These are phyloP conservation scores for Melanocharis versteri DNA, from an alignment of 2,113 vertebrate species.

Conservation along the genomic window DNA sequence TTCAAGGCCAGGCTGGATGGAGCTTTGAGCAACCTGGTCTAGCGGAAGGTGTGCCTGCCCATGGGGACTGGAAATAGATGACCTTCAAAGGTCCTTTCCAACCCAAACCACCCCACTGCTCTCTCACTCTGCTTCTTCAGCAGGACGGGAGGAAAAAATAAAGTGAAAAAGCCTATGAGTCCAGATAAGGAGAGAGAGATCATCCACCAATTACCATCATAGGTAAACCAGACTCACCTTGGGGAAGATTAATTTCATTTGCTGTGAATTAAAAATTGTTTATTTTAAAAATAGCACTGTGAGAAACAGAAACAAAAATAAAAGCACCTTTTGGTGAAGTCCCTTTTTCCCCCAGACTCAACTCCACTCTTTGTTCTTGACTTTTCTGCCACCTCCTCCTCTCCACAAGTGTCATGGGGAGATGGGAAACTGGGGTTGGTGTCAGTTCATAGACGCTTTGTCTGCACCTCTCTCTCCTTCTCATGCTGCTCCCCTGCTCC, in stretches of 20 bases:
- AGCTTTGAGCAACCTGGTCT: not conserved
- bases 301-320: not conserved
- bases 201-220: not conserved
- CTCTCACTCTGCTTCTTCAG: not conserved
- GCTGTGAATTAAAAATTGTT: not conserved
- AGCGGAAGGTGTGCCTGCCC: not conserved
- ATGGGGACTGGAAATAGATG: not conserved
- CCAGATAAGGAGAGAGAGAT: not conserved
- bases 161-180: not conserved
- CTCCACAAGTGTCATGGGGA: not conserved
- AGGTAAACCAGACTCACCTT: not conserved
- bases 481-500: not conserved
- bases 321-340: not conserved
- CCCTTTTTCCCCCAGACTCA: not conserved
- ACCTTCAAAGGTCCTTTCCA: not conserved
- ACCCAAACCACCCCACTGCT: not conserved
- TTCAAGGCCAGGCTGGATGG: not conserved
- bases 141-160: not conserved
- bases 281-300: not conserved
- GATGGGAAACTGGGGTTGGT: not conserved
- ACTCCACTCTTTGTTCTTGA: not conserved
- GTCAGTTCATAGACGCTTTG: accelerated
- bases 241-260: not conserved
- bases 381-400: not conserved
- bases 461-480: not conserved